These are phyloP conservation scores for Oscheius sp. DNA, from an alignment of 2,888 invertebrate species.

Conservation along the genomic window DNA sequence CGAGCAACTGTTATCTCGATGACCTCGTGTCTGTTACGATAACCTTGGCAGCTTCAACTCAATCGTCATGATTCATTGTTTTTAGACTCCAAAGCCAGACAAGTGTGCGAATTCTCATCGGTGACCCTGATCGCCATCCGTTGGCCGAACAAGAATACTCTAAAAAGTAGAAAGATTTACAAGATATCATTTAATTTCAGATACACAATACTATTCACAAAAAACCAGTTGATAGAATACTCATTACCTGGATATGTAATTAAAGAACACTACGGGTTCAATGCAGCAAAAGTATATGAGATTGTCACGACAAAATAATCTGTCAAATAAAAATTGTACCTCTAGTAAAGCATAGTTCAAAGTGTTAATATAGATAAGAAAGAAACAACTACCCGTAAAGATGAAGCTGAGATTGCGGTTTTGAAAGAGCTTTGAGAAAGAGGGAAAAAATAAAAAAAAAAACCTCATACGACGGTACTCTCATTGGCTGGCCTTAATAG, in stretches of 20 bases:
- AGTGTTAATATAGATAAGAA: background rate
- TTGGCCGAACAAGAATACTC: constrained; percentile 42
- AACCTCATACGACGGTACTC: background rate
- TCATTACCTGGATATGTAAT: constrained; percentile 54
- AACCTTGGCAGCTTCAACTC: constrained; percentile 11
- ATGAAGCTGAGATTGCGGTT: constrained; percentile 1
- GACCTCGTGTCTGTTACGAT: constrained; percentile 13
- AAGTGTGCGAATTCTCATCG: constrained; percentile 40
- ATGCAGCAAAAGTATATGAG: constrained; percentile 52
- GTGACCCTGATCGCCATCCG: constrained; percentile 57
- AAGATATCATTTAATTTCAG: constrained; percentile 30
- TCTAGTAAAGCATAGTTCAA: background rate
- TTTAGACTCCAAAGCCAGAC: background rate
- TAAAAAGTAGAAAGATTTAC: constrained; percentile 25
- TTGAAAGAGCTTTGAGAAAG: constrained; percentile 26
- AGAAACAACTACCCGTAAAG: constrained; percentile 6
- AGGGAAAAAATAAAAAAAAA: background rate
- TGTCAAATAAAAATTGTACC: background rate
- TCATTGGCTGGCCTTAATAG: background rate
- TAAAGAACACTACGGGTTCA: constrained; percentile 56
- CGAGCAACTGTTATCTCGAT: constrained; percentile 21
- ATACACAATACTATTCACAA: constrained; percentile 45
- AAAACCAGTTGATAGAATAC: constrained; percentile 39
- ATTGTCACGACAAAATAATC: constrained; percentile 2
- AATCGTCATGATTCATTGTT: background rate